Base-by-base conservation (phyloP, 2,888 invertebrate species). In the Stenodema calcarata region DNA sequence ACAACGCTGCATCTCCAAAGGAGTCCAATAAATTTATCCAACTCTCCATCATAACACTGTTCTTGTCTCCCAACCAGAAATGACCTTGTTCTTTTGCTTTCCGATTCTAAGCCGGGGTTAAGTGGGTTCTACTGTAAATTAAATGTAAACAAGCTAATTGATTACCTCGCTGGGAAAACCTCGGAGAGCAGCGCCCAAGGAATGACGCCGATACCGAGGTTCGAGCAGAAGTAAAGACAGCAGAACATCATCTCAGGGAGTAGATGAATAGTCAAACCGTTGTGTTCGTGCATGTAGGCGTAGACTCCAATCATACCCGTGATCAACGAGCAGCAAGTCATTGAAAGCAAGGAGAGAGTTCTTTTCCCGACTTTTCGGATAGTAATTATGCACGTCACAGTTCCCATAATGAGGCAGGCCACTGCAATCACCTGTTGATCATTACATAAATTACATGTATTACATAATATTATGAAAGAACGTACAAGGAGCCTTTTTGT, bases 171-270 rank as follows among this genome's bases (percentile, higher is more conserved):
- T 0, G 93, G 93, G 88, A 93, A 93, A 9, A 94, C 92, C 90
- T 94, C 93, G 87, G 93, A 93, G 9, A 93, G 91, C 70, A 93
- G 89, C 87, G 93, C 92, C 93, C 93, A 94, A 0, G 93, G 93
- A 18, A 93, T 90, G 16, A 92, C 92, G 3, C 92, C 90, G 9
- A 91, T 89, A 0, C 91, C 91, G 11, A 90, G 6, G 75, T 91
- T 92, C 62, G 91, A 91, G 87, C 91, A 92, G 16, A 92, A 89
- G 3, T 92, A 91, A 76, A 93, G 89, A 0, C 90, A 86, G 83
- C 92, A 92, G 89, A 93, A 92, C 54, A 92, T 89, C 0, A 91
- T 89, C 50, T 92, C 89, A 0, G 93, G 93, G 0, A 92, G 88
- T 79, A 91, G 90, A 83, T 92, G 92, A 16, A 90, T 91, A 85